Evolutionary conservation across 2,888 invertebrate genomes (phyloP).

Genomic region (Drosophila niveifrons): DNA sequence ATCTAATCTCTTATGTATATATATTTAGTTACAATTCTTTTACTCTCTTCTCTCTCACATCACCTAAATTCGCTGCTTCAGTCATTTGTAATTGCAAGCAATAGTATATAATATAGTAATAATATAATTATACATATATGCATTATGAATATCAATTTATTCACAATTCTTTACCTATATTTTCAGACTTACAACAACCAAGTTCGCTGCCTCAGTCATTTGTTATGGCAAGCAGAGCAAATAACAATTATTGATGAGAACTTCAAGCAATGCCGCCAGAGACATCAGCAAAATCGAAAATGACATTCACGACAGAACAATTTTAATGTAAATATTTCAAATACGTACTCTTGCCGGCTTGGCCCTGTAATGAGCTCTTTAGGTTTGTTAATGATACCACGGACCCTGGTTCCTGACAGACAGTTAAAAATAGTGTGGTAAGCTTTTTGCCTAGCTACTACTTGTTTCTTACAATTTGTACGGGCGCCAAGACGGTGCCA

Average conservation of each 20-base stretch:
- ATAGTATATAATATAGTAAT: no score
- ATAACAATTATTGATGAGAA: slow-evolving; percentile 14
- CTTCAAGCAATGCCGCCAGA: slow-evolving; percentile 25
- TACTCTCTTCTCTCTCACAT: no score
- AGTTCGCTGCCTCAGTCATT: slow-evolving; percentile 16
- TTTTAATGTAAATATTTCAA: slow-evolving; percentile 78
- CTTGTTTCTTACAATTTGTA: slow-evolving; percentile 37
- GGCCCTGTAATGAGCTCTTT: slow-evolving; percentile 63
- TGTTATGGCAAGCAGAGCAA: neutral
- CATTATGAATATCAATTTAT: no score
- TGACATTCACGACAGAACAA: slow-evolving; percentile 46
- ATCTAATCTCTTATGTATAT: no score
- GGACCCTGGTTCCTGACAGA: slow-evolving; percentile 44
- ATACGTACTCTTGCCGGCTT: slow-evolving; percentile 38
- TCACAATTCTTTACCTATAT: no score
- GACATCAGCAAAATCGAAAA: slow-evolving; percentile 28
- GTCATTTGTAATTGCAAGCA: no score
- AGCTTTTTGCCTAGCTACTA: slow-evolving; percentile 23
- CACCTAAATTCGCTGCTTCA: no score
- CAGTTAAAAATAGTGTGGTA: slow-evolving; percentile 72
- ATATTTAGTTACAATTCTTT: no score
- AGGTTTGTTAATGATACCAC: slow-evolving; percentile 61
- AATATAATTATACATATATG: no score
- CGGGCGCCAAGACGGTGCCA: slow-evolving; percentile 43
- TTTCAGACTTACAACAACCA: neutral